These are phyloP conservation scores for Heliconius aoede DNA, from an alignment of 2,888 invertebrate species.

Conservation along the genomic window DNA sequence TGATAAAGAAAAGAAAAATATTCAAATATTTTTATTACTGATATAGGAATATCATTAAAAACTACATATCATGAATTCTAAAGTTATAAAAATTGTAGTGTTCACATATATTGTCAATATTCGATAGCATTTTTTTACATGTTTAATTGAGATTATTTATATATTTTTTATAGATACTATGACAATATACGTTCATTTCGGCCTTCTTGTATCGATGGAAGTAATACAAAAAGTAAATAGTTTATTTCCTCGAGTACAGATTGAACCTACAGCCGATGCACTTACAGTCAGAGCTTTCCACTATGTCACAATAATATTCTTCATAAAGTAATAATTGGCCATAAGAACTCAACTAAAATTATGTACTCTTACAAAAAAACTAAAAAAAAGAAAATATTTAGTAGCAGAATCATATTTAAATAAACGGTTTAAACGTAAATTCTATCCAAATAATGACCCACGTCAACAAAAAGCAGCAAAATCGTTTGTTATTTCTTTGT, in stretches of 20 bases:
- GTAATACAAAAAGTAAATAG: background rate
- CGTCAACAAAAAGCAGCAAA: constrained; percentile 5
- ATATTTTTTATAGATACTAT: too few relatives aligned
- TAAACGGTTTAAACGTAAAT: constrained; percentile 2
- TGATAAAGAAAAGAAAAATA: too few relatives aligned
- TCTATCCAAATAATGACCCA: constrained; percentile 10
- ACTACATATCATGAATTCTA: too few relatives aligned
- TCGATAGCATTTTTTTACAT: background rate
- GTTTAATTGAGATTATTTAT: background rate
- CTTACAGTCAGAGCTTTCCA: background rate
- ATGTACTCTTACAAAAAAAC: background rate
- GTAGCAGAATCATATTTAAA: background rate
- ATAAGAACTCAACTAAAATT: background rate
- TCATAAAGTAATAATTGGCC: background rate
- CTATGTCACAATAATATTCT: too few relatives aligned
- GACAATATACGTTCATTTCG: too few relatives aligned
- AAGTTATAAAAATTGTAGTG: background rate
- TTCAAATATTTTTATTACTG: too few relatives aligned
- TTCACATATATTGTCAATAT: background rate
- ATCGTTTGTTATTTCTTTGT: constrained; percentile 20
- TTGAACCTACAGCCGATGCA: background rate
- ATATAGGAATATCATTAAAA: too few relatives aligned
- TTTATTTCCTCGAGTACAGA: background rate
- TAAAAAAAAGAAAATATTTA: too few relatives aligned
- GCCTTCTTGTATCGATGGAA: too few relatives aligned